Percentiles rank a stretch among this genome's conserved stretches.
Evolutionary conservation across 2,797 vertebrate genomes (phyloP).

Genomic region (Eremophila alpestris): DNA sequence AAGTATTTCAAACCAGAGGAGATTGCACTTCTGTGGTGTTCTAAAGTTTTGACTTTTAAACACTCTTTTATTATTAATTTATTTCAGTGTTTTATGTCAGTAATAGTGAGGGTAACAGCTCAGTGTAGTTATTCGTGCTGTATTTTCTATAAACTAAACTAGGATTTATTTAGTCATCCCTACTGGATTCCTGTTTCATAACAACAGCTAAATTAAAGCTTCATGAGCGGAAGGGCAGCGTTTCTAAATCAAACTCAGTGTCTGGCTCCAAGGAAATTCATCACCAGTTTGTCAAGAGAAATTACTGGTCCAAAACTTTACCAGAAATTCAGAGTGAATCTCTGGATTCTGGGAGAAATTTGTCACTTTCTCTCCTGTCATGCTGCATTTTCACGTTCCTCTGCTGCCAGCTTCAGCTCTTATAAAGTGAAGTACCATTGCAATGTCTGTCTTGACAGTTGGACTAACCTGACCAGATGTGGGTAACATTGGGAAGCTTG

Average conservation of each 20-base stretch:
- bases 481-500: neutral
- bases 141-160: neutral
- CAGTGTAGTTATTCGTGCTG: neutral
- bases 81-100: neutral
- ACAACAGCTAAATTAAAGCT: slow-evolving; percentile 21
- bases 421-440: neutral
- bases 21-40: neutral
- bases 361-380: slow-evolving; percentile 17
- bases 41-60: neutral
- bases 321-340: slow-evolving; percentile 21
- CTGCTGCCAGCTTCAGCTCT: neutral
- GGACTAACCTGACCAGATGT: neutral
- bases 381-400: neutral
- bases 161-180: neutral
- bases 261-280: slow-evolving; percentile 16
- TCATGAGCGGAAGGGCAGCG: neutral
- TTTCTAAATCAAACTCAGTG: slow-evolving; percentile 14
- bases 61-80: neutral
- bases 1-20: neutral
- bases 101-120: neutral
- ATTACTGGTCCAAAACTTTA: neutral
- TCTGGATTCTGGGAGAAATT: neutral
- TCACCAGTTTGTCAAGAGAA: slow-evolving; percentile 40
- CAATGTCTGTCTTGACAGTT: neutral
- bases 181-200: neutral